Base-by-base conservation (phyloP, 2,888 invertebrate species). In the Dioctria rufipes region DNA sequence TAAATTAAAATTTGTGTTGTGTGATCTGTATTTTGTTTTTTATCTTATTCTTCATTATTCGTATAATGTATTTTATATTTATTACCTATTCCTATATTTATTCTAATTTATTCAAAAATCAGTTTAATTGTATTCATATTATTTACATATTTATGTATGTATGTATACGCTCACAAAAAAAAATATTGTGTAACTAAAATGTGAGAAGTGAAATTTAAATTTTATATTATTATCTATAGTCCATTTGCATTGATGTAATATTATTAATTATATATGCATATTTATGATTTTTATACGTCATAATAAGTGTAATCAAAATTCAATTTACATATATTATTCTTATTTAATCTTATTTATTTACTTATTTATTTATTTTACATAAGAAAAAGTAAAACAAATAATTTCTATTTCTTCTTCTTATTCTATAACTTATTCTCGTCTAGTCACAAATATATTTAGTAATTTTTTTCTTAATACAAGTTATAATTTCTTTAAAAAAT, bases 191-290 rank as follows among this genome's bases (percentile, higher is more conserved):
- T 11, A 54, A 54, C 6, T 11, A 54, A 8, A n/a, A 54, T 11
- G 54, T 46, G 8, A 6, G 46, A 6, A 54, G 11, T 25, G n/a
- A 8, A 54, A 54, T 54, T 54, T 3, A 11, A 11, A 54, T 54
- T 54, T 11, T 54, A 11, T 51, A 39, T 51, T 11, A 69, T 69
- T 69, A 69, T 69, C 69, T 69, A 25, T 25, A 69, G 69, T 69
- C 69, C 69, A 69, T 69, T 69, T 69, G 69, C 51, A 69, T 75
- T 60, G 73, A 42, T 75, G 73, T 75, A 58, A 54, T 77, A 63
- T 77, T 61, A 49, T 77, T 63, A 25, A 25, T 25, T 25, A 25
- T 61, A 37, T 61, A 49, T 63, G 54, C 43, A 37, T 63, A 46
- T 42, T 58, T 39, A 63, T n/a, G 61, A 77, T 77, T 63, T 25